Percentiles rank a stretch among this genome's conserved stretches.
These are phyloP conservation scores for Penaeus chinensis DNA, from an alignment of 1,140 invertebrate species.

Conservation along the genomic window DNA sequence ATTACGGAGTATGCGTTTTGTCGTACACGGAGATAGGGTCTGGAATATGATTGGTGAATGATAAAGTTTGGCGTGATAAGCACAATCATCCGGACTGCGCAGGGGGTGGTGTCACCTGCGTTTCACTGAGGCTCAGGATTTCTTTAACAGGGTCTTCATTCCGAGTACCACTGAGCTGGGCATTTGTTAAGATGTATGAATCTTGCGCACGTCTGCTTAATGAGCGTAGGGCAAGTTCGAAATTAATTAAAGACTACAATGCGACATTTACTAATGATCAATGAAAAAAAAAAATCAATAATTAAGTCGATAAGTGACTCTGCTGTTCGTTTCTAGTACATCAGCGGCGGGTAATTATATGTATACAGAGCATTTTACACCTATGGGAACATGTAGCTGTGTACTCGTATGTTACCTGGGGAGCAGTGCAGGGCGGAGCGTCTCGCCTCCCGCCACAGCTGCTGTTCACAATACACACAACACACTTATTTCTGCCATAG, in stretches of 20 bases:
- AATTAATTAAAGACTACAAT: neutral
- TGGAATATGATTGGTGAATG: neutral
- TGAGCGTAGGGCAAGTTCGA: neutral
- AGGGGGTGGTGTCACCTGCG: neutral
- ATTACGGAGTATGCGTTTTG: no score
- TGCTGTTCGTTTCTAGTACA: no score
- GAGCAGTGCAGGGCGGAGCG: constrained; percentile 19
- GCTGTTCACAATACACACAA: constrained; percentile 24
- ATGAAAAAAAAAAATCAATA: neutral
- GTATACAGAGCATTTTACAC: no score
- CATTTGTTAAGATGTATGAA: neutral
- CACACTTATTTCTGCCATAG: neutral
- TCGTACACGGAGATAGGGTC: no score
- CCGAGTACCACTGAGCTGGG: neutral
- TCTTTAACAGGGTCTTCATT: no score
- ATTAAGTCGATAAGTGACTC: neutral
- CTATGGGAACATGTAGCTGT: no score
- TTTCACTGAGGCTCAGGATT: no score
- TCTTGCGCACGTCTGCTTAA: neutral
- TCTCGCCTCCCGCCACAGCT: constrained; percentile 37
- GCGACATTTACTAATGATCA: neutral
- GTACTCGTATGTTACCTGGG: constrained; percentile 11
- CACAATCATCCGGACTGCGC: neutral
- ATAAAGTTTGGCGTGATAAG: constrained; percentile 28
- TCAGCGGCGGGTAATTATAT: no score